A percentile compares a stretch with the other conserved stretches of the same genome.
Evolutionary conservation across 1,140 invertebrate genomes (phyloP).

Genomic region (Harlomillsia oculata): DNA sequence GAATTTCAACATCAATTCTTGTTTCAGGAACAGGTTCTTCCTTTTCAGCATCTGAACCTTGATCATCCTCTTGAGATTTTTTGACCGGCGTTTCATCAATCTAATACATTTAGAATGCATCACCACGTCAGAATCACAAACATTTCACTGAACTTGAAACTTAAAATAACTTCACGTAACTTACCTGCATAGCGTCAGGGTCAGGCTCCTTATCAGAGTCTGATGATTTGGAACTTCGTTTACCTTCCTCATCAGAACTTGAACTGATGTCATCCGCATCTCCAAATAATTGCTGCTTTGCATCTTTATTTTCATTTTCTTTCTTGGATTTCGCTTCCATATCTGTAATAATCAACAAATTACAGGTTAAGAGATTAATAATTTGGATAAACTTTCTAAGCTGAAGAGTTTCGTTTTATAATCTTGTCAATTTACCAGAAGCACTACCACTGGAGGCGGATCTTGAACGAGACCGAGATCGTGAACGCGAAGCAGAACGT

Average conservation of each 20-base stretch:
- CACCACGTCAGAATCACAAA: conserved; percentile 10
- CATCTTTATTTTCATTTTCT: neutral
- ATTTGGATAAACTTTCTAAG: neutral
- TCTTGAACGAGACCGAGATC: conserved; percentile 9
- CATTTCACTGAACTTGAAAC: neutral
- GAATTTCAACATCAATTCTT: conserved; percentile 91
- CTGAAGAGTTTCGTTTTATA: conserved; percentile 7
- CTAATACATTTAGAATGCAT: conserved; percentile 35
- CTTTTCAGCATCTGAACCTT: conserved; percentile 58
- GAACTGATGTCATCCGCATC: conserved; percentile 82
- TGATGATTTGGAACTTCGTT: conserved; percentile 2
- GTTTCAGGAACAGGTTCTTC: conserved; percentile 77
- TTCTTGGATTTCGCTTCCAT: neutral
- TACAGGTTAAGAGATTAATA: neutral
- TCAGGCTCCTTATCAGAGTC: conserved; percentile 38
- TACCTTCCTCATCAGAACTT: conserved; percentile 55
- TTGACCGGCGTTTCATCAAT: conserved; percentile 6
- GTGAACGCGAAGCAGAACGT: neutral
- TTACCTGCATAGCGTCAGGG: conserved; percentile 35
- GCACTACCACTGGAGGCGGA: conserved; percentile 11
- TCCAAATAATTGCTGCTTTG: conserved; percentile 64
- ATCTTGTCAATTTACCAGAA: neutral
- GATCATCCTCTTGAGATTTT: conserved; percentile 24
- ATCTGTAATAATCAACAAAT: neutral
- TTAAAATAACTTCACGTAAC: conserved; percentile 8